These are phyloP conservation scores for Vicugna pacos DNA, from an alignment of 2,113 vertebrate genomes.

Conservation along the genomic window DNA sequence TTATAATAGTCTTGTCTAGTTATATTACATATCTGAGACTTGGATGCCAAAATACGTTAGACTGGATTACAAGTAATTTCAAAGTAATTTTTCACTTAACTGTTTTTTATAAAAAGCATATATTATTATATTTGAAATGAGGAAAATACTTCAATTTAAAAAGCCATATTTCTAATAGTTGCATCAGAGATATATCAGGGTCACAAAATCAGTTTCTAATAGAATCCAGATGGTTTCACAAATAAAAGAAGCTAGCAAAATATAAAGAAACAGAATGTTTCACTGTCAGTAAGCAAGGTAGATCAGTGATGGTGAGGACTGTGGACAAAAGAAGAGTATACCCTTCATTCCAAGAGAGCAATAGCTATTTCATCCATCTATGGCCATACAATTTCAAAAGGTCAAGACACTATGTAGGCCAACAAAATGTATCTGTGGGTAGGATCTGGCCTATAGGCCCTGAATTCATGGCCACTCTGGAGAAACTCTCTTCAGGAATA, in stretches of 20 bases:
- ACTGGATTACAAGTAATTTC: not conserved
- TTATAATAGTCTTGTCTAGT: conserved; percentile 9
- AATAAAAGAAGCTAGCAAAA: not conserved
- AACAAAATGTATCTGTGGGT: not conserved
- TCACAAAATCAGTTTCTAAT: not conserved
- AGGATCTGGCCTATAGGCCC: not conserved
- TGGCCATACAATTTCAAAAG: not conserved
- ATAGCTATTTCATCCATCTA: not conserved
- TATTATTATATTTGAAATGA: not conserved
- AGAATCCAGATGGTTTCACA: not conserved
- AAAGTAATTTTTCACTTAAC: not conserved
- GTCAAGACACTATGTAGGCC: not conserved
- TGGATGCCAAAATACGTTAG: not conserved
- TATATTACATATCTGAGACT: not conserved
- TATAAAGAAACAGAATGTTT: not conserved
- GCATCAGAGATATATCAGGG: not conserved
- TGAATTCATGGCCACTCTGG: not conserved
- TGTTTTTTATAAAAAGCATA: not conserved
- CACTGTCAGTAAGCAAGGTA: not conserved
- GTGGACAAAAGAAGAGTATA: not conserved
- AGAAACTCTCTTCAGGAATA: not conserved
- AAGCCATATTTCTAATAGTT: not conserved
- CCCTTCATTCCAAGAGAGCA: not conserved
- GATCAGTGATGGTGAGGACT: not conserved
- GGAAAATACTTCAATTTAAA: not conserved